Evolutionary conservation across 2,113 vertebrate species (phyloP).

Genomic region (Thomomys bottae): DNA sequence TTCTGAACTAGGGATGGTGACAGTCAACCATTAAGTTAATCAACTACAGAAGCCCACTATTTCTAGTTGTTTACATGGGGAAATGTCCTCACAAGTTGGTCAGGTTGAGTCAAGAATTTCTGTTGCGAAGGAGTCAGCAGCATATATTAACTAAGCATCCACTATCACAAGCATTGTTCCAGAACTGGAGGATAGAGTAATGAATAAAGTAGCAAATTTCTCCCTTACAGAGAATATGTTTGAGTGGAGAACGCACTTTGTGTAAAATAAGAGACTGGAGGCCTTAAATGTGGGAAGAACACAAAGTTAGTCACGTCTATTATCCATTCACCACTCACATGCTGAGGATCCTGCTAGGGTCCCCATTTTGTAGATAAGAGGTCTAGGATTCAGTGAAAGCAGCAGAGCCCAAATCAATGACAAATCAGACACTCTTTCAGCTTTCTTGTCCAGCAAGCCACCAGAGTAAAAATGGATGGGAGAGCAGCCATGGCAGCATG

Average conservation of each 20-base stretch:
- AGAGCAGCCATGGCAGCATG: not conserved
- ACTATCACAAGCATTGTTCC: not conserved
- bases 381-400: not conserved
- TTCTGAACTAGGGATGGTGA: not conserved
- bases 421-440: not conserved
- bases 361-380: not conserved
- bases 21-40: not conserved
- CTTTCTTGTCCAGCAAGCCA: not conserved
- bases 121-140: not conserved
- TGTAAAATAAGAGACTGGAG: not conserved
- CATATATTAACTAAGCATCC: not conserved
- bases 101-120: constrained; percentile 40
- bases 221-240: not conserved
- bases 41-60: not conserved
- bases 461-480: not conserved
- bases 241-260: not conserved
- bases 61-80: not conserved
- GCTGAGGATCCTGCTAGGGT: not conserved
- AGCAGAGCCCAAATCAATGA: not conserved
- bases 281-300: not conserved
- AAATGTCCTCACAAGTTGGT: not conserved
- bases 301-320: not conserved
- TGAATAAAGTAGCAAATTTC: constrained; percentile 13
- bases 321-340: not conserved
- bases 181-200: constrained; percentile 16